Evolutionary conservation across 2,888 invertebrate species (phyloP).

Genomic region (Entomobrya multifasciata): DNA sequence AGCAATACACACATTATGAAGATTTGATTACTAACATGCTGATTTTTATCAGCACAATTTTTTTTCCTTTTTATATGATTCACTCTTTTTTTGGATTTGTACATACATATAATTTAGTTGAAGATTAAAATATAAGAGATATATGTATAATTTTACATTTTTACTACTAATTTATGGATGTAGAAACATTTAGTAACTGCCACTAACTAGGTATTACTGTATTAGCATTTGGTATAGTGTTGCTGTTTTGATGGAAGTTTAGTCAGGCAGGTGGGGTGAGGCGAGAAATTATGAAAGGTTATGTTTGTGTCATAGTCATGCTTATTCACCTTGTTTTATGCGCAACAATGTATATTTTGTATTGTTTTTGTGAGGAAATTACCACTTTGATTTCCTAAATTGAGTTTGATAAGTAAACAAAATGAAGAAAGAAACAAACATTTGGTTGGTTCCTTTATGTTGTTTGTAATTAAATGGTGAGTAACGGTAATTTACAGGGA

Average conservation of each 20-base stretch:
- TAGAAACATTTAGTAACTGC: too few relatives aligned
- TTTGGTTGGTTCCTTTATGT: not conserved
- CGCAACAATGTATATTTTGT: not conserved
- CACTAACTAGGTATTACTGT: too few relatives aligned
- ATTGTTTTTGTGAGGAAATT: slow-evolving; percentile 33
- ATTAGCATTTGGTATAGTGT: too few relatives aligned
- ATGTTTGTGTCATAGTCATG: slow-evolving; percentile 17
- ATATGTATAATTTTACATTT: too few relatives aligned
- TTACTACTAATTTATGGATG: too few relatives aligned
- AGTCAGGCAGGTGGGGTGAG: not conserved
- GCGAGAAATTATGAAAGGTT: slow-evolving; percentile 10
- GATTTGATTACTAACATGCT: slow-evolving; percentile 25
- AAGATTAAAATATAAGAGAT: too few relatives aligned
- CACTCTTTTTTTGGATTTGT: not conserved
- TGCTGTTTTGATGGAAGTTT: slow-evolving; percentile 29
- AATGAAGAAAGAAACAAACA: not conserved
- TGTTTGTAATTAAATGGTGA: slow-evolving; percentile 37
- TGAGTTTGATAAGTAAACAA: not conserved
- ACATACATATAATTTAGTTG: too few relatives aligned
- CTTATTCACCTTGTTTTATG: not conserved
- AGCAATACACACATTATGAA: not conserved
- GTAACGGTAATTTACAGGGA: not conserved
- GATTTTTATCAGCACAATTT: slow-evolving; percentile 47
- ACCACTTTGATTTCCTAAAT: not conserved
- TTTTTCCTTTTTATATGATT: slow-evolving; percentile 19